phyloP scores from a whole-genome alignment of 1,140 invertebrate species.

The Platyscapa corneri region DNA sequence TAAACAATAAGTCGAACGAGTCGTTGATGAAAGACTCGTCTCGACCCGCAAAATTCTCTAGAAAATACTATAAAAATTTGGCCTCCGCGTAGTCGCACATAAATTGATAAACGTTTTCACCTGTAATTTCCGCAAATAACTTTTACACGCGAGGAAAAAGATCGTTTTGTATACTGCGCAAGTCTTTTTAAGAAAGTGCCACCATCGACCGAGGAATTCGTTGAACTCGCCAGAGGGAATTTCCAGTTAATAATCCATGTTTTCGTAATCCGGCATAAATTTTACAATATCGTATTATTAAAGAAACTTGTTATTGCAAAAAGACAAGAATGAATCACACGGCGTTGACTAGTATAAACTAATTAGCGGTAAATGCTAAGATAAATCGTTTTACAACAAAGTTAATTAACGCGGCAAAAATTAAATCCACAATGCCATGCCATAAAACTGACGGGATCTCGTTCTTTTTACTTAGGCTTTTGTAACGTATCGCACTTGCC shows the following conservation, averaged over 20 bases:
- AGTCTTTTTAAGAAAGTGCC: neutral
- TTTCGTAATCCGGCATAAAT: constrained; percentile 20
- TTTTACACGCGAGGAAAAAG: neutral
- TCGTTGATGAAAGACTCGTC: constrained; percentile 24
- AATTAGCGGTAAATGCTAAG: neutral
- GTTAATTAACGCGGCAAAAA: neutral
- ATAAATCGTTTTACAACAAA: constrained; percentile 1
- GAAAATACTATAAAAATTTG: neutral
- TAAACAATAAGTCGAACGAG: neutral
- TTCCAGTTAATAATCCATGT: neutral
- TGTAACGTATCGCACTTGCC: neutral
- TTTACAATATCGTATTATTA: neutral
- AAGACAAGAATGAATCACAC: neutral
- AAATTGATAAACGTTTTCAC: neutral
- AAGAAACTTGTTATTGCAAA: neutral
- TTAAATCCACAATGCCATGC: neutral
- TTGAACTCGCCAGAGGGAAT: neutral
- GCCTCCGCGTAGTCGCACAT: neutral
- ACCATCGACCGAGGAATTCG: neutral
- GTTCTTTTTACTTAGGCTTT: neutral
- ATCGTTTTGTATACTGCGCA: neutral
- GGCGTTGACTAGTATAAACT: neutral
- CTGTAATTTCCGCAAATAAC: neutral
- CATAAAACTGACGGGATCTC: neutral
- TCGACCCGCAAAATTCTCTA: neutral